Evolutionary conservation across 2,113 vertebrate genomes (phyloP), one percentile per base, ranked within the genome.

Genomic region (Phrynocephalus versicolor): DNA sequence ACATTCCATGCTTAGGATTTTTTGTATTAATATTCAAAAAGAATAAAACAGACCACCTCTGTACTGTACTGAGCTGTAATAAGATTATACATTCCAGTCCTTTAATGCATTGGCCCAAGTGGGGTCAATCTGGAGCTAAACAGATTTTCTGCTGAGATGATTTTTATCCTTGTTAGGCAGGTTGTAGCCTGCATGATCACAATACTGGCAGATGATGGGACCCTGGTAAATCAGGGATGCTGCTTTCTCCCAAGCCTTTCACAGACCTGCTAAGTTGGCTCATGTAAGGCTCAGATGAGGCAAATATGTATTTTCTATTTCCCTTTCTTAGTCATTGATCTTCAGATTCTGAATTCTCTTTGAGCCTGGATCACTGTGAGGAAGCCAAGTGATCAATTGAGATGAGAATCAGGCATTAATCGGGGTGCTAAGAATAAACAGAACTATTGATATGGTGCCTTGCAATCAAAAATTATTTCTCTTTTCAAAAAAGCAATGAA

Each of bases 31-130:
- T 79, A 81, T 78, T 71, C 37, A 80, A 89, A 71, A 91, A 92
- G 79, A 91, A 90, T 78, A 86, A 86, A 87, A 80, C 62, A 91
- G 88, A 84, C 81, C 90, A 57, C 72, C n/a, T 92, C 69, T 1
- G 2, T 88, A 3, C 87, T 71, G 89, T 78, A 88, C 86, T 3
- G 15, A 72, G 80, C 58, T 45, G 45, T 94, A 93, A 94, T 92
- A 76, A 18, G 94, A 94, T 95, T 94, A 94, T 89, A 93, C 91
- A 93, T 94, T 95, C 93, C 89, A 9, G 65, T 90, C 85, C 41
- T 87, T 91, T 90, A 64, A 84, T 82, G 14, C 3, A 91, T 37
- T 82, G 79, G 82, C 93, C 84, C 90, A 81, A 82, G 3, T 92
- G 85, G 87, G 79, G 89, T 82, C 88, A 58, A 93, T 23, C 1